phyloP scores from a whole-genome alignment of 1,140 invertebrate species.

The Drosophila parvula region DNA sequence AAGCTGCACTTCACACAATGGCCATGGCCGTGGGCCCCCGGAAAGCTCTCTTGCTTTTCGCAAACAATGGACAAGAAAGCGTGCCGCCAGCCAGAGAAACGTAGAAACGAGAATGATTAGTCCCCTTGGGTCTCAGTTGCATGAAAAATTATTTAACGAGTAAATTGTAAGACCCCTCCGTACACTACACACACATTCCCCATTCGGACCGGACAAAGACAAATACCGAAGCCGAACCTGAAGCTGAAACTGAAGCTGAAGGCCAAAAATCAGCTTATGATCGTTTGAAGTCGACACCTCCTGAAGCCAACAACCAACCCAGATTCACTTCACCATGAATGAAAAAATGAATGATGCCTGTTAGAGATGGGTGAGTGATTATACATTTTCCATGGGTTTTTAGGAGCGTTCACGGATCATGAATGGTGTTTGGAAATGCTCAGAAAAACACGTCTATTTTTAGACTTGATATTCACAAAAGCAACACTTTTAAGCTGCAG shows the following conservation, averaged over 20 bases:
- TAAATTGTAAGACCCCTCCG: constrained; percentile 48
- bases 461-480: neutral
- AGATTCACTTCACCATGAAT: constrained; percentile 48
- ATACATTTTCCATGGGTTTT: constrained; percentile 26
- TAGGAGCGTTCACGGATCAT: constrained; percentile 10
- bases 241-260: constrained; percentile 39
- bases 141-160: constrained; percentile 75
- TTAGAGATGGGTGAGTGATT: constrained; percentile 58
- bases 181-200: constrained; percentile 2
- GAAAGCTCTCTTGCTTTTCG: constrained; percentile 45
- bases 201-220: constrained; percentile 51
- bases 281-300: constrained; percentile 62
- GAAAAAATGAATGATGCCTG: constrained; percentile 52
- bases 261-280: constrained; percentile 79
- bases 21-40: constrained; percentile 15
- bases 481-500: neutral
- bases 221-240: constrained; percentile 46
- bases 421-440: constrained; percentile 8
- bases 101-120: constrained; percentile 59
- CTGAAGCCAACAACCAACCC: constrained; percentile 36
- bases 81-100: constrained; percentile 31
- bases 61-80: constrained; percentile 58
- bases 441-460: neutral
- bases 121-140: constrained; percentile 36
- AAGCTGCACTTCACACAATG: constrained; percentile 40